Evolutionary conservation across 2,113 vertebrate genomes (phyloP).

Genomic region (Grallaria varia): DNA sequence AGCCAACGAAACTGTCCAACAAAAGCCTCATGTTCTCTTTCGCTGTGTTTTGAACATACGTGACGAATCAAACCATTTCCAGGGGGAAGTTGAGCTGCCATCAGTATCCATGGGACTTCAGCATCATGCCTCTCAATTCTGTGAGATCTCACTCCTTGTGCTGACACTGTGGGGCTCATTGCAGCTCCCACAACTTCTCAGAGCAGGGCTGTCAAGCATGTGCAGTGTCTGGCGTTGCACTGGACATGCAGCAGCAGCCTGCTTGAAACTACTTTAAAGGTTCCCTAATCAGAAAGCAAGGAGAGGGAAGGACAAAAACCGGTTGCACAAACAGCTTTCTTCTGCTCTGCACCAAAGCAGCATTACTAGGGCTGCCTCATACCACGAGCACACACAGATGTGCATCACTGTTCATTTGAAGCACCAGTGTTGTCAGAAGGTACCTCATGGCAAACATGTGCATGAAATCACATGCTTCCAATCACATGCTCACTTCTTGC

Average conservation of each 20-base stretch:
- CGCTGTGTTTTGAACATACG: neutral
- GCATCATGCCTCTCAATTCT: neutral
- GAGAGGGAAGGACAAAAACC: neutral
- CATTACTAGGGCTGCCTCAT: neutral
- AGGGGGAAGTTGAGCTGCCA: neutral
- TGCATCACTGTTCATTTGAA: neutral
- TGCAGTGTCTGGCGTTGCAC: neutral
- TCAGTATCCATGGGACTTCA: neutral
- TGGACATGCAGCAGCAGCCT: neutral
- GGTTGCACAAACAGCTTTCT: neutral
- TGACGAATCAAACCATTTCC: neutral
- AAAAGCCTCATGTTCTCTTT: neutral
- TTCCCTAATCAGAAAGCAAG: neutral
- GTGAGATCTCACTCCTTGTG: neutral
- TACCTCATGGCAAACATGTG: neutral
- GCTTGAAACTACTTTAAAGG: neutral
- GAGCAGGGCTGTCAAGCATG: neutral
- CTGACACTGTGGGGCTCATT: neutral
- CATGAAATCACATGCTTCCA: neutral
- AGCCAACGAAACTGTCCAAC: neutral
- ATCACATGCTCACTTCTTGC: neutral
- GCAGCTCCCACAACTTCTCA: neutral
- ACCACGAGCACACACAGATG: rapidly evolving
- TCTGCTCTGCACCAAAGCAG: neutral
- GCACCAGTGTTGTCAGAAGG: neutral